Percentiles rank a stretch among this genome's conserved stretches.
Evolutionary conservation across 2,797 vertebrate species (phyloP).

Genomic region (Coregonus sp.): DNA sequence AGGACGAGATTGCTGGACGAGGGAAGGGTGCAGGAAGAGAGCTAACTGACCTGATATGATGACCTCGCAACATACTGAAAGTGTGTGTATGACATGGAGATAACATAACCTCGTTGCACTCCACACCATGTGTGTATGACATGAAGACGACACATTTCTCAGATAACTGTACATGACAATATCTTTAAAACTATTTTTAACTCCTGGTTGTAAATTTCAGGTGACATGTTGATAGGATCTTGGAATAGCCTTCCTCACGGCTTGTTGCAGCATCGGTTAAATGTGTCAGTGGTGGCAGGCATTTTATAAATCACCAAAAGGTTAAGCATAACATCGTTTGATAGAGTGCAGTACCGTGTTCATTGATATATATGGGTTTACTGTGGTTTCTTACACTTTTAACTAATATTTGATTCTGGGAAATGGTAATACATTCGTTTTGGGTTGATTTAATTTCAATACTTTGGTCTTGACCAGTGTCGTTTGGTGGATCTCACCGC

Average conservation of each 20-base stretch:
- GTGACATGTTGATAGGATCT: conserved; percentile 4
- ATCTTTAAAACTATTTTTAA: conserved; percentile 29
- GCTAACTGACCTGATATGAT: conserved; percentile 31
- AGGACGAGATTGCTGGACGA: conserved; percentile 68
- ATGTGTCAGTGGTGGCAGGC: neutral
- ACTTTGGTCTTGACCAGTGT: too few species aligned
- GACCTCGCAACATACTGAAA: neutral
- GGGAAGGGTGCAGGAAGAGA: conserved; percentile 44
- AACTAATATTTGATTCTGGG: too few species aligned
- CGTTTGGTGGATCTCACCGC: too few species aligned
- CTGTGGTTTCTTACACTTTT: too few species aligned
- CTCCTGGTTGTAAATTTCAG: conserved; percentile 24
- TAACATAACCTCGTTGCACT: too few species aligned
- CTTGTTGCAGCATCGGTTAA: neutral
- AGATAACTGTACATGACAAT: conserved; percentile 13
- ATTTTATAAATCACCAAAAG: neutral
- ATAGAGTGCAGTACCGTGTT: neutral
- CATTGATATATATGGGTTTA: neutral
- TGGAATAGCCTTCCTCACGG: neutral
- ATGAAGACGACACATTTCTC: conserved; percentile 27
- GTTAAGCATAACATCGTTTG: neutral
- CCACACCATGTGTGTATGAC: neutral
- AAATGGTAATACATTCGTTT: too few species aligned
- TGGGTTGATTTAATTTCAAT: too few species aligned
- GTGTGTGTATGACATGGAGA: neutral